Evolutionary conservation across 2,113 vertebrate species (phyloP), one percentile per base, ranked within the genome.

Genomic region (Phocoena sinus): DNA sequence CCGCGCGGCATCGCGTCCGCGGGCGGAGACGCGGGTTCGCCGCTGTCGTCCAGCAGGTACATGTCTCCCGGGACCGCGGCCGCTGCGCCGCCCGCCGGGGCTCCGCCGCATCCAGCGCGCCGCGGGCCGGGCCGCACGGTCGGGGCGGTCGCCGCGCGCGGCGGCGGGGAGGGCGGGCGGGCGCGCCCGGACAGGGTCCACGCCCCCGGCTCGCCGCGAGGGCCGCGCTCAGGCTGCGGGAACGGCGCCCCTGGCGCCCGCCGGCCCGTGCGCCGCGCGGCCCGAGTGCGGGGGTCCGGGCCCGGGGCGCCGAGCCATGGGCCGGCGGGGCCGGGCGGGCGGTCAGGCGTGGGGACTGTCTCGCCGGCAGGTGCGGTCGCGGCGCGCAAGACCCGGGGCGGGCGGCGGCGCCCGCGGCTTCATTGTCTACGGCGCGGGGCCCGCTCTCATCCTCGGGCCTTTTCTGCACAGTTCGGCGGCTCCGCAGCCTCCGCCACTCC

Each of bases 21-120:
- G 5, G 98, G 98, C 26, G 98, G 73, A 44, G 99, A 98, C 12
- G 98, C 68, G 76, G 98, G 98, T 21, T 98, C 98, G 83, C 97
- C 98, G 68, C 98, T 97, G 98, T 87, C 95, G 98, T 99, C 99
- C 97, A 99, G 98, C 38, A 99, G 99, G 97, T 99, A 99, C 99
- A 99, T 99, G 95, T 70, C 87, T 60, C 68, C 96, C 3, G 44
- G 70, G 82, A 80, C 90, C 67, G 56, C 56, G 44, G 89, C 58
- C 70, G 5, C 91, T 68, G 38, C 70, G 84, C 85, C 76, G 56
- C 82, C 23, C 23, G n/a, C 91, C 71, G 2, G 81, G 50, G 83
- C 83, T 77, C 36, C 58, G 62, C 92, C 14, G 86, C 96, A 89
- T 94, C 94, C 88, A 86, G 89, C 44, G 67, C 79, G 44, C 50